Conservation (phyloP, 64 coral and sea anemone genomes). For the Montipora sp. region DNA sequence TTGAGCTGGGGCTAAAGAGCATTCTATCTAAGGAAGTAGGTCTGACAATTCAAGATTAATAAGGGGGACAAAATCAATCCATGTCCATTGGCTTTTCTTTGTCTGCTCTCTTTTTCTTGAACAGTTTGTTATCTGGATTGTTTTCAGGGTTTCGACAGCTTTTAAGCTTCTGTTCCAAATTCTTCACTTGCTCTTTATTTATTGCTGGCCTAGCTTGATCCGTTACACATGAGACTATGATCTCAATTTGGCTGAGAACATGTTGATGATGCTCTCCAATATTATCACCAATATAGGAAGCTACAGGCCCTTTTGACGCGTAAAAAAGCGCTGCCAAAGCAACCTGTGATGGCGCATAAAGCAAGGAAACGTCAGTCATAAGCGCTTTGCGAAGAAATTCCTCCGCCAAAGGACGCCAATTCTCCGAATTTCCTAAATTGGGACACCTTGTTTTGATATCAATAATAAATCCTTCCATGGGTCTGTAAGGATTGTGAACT, state of each 20-base stretch:
- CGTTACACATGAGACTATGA: constrained; percentile 51
- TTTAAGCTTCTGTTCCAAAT: constrained; percentile 82
- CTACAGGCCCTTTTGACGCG: constrained; percentile 46
- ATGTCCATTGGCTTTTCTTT: constrained; percentile 57
- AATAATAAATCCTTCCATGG: constrained; percentile 97
- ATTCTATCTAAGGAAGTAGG: too few relatives aligned
- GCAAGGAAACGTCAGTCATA: constrained; percentile 75
- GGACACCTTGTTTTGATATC: constrained; percentile 89
- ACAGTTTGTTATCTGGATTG: constrained; percentile 85
- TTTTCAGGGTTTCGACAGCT: constrained; percentile 89
- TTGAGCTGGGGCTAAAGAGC: too few relatives aligned
- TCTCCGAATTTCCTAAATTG: constrained; percentile 66
- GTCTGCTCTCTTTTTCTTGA: constrained; percentile 76
- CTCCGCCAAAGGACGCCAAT: constrained; percentile 73
- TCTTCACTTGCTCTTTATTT: constrained; percentile 72
- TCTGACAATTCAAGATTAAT: too few relatives aligned
- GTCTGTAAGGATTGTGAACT: constrained; percentile 87
- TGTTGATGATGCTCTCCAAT: constrained; percentile 50
- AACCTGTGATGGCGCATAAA: constrained; percentile 92
- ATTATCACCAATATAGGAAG: constrained; percentile 61
- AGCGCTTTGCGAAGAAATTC: constrained; percentile 76
- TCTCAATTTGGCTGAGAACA: constrained; percentile 51
- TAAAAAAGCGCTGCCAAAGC: constrained; percentile 84
- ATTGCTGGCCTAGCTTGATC: not conserved
- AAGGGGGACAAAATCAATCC: too few relatives aligned